Base-by-base conservation (phyloP, 1,140 invertebrate species). In the Apolygus lucorum region DNA sequence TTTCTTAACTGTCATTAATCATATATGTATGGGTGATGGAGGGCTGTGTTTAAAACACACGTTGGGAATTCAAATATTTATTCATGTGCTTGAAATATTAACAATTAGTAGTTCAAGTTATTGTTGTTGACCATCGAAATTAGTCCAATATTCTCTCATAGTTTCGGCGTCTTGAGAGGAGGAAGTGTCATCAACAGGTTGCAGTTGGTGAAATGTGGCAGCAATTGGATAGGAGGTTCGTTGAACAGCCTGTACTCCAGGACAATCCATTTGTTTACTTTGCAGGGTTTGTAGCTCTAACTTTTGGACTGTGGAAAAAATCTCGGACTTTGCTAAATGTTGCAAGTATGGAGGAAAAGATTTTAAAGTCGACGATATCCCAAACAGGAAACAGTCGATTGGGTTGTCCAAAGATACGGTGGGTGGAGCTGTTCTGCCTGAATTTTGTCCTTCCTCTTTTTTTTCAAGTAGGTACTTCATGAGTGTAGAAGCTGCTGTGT, bases 251-350 rank as follows among this genome's bases (percentile, higher is more conserved):
- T 65, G 29, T n/a, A n/a, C n/a, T n/a, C n/a, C n/a, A n/a, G n/a
- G n/a, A n/a, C n/a, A 69, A 69, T 63, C 54, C 25, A 14, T 66
- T 66, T 26, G 63, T 59, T 70, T n/a, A 70, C 28, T 52, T 70
- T 14, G 28, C 62, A 70, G 62, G 29, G 24, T 63, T 65, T 70
- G 59, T 8, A 64, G 62, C 54, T 70, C 26, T 27, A 24, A 29
- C 68, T 62, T 69, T 69, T 69, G 68, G n/a, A 69, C 66, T 28
- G 66, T 42, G 27, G 66, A 67, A 49, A 67, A 67, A 67, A 67
- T 67, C 27, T 67, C 66, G 27, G 66, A 67, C 66, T 67, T 67
- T 14, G 66, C 66, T 67, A 67, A 67, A 67, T 67, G 66, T 67
- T 67, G 66, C 34, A 67, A 34, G 25, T 67, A 67, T 42, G 66